These are phyloP conservation scores for Alfaro cultratus DNA, from an alignment of 2,797 vertebrate species.

Conservation along the genomic window DNA sequence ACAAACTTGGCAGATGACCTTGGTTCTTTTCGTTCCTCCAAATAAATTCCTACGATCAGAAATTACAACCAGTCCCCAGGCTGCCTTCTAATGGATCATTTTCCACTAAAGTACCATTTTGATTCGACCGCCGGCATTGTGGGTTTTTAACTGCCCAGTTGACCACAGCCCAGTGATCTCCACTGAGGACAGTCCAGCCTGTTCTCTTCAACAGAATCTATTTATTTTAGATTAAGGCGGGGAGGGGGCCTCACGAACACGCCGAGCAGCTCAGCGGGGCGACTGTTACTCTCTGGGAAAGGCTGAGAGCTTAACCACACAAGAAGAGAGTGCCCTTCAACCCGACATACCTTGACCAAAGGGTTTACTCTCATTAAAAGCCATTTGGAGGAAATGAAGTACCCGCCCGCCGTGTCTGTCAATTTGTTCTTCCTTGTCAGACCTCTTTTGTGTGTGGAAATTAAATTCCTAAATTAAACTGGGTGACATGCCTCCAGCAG, in stretches of 20 bases:
- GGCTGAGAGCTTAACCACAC: constrained; percentile 37
- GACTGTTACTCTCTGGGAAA: constrained; percentile 20
- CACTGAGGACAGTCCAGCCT: constrained; percentile 42
- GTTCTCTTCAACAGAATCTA: constrained; percentile 54
- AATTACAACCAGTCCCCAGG: constrained; percentile 59
- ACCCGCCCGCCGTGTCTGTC: constrained; percentile 61
- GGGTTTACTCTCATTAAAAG: constrained; percentile 66
- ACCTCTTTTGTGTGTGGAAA: constrained; percentile 80
- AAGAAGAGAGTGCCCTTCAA: constrained; percentile 50
- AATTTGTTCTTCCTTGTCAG: constrained; percentile 74
- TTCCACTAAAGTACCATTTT: constrained; percentile 55
- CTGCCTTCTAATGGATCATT: constrained; percentile 54
- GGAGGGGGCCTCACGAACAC: constrained; percentile 19
- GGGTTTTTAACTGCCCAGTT: constrained; percentile 53
- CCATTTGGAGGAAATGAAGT: constrained; percentile 70
- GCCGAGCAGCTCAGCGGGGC: constrained; percentile 44
- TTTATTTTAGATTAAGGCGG: constrained; percentile 69
- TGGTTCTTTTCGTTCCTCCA: constrained; percentile 37
- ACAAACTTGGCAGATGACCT: constrained; percentile 19
- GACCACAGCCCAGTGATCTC: constrained; percentile 57
- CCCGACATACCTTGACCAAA: constrained; percentile 61
- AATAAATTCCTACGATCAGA: constrained; percentile 46
- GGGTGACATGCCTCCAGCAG: constrained; percentile 64
- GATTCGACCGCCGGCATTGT: constrained; percentile 38
- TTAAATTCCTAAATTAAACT: constrained; percentile 83